Evolutionary conservation across 2,797 vertebrate genomes (phyloP), one percentile per base, ranked within the genome.

Genomic region (Tympanoctomys barrerae): DNA sequence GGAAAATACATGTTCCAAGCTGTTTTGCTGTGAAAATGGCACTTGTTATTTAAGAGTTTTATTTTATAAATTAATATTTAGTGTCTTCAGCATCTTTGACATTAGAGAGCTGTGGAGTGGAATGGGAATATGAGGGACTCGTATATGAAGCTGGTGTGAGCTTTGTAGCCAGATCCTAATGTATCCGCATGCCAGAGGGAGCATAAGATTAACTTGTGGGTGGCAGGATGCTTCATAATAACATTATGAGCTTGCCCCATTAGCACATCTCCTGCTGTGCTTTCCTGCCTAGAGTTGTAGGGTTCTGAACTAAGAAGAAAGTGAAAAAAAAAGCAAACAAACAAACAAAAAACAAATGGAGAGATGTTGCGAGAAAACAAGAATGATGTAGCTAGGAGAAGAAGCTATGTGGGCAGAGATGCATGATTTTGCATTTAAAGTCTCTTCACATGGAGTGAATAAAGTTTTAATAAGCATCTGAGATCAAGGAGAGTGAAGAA

Each of bases 41-140:
- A 39, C 94, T 96, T 93, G 95, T n/a, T 73, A 81, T 59, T 73
- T 87, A 83, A 96, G 14, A 2, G 31, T 96, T 98, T 97, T 87
- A 33, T 88, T 93, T 77, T 61, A 79, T 62, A 39, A 90, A 54
- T 89, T 95, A 75, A n/a, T 92, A 14, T 62, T 36, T 85, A 68
- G 36, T 95, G 16, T 24, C 86, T 86, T 96, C 84, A 24, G 21
- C 89, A 71, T 42, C n/a, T 85, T 96, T 52, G 68, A 46, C 78
- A 31, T 94, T 88, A 95, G 90, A 97, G 96, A 36, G 46, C 33
- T 52, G 39, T 83, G 68, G 12, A 52, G 54, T 66, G 85, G n/a
- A 42, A 39, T 66, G 85, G n/a, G 39, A 39, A 71, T 66, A 57
- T 3, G 33, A 90, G 80, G 87, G 80, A 49, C 13, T 89, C 52